Conservation (phyloP, 1,140 invertebrate species). For the Spodoptera litura region DNA sequence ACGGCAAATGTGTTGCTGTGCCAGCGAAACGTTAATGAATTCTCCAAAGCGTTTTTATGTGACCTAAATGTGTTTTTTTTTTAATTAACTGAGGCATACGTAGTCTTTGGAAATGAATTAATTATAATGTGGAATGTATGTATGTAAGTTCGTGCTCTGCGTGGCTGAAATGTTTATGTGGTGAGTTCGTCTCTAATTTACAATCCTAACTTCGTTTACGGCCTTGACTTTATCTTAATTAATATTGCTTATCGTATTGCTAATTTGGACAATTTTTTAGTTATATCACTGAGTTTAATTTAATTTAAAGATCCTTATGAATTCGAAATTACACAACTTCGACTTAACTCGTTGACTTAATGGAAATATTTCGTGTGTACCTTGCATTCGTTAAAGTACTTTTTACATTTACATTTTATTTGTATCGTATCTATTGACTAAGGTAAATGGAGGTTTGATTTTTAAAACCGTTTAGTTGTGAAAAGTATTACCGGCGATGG, state of each 20-base stretch:
- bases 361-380: conserved; percentile 16
- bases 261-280: conserved; percentile 61
- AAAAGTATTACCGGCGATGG: neutral
- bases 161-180: neutral
- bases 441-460: conserved; percentile 6
- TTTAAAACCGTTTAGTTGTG: neutral
- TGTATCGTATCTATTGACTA: conserved; percentile 15
- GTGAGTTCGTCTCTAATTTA: conserved; percentile 3
- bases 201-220: conserved; percentile 38
- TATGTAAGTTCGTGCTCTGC: neutral
- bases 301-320: conserved; percentile 14
- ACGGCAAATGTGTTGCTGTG: neutral
- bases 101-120: neutral
- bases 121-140: neutral
- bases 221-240: conserved; percentile 21
- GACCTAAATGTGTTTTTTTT: neutral
- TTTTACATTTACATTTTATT: conserved; percentile 33
- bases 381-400: conserved; percentile 31
- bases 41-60: conserved; percentile 13
- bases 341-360: conserved; percentile 17
- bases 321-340: neutral
- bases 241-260: conserved; percentile 62
- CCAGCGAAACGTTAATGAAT: conserved; percentile 8
- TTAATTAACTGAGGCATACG: neutral
- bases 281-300: conserved; percentile 28